These are phyloP conservation scores for Odontesthes bonariensis DNA, from an alignment of 2,113 vertebrate genomes.

Conservation along the genomic window DNA sequence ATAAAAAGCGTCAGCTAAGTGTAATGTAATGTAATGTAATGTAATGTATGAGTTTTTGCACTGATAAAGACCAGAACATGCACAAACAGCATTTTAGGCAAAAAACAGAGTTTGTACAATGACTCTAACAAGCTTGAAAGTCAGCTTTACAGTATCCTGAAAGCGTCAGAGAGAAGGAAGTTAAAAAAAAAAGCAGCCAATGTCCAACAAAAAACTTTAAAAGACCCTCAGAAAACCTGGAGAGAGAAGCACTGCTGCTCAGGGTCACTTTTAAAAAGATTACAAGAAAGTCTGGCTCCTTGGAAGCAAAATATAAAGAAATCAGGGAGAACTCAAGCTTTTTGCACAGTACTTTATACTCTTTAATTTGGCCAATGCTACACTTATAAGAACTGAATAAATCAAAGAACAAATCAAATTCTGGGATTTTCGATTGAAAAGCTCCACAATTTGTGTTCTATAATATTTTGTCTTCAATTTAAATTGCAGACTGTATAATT, in stretches of 20 bases:
- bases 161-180: neutral
- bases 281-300: neutral
- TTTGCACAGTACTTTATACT: neutral
- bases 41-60: slow-evolving; percentile 8
- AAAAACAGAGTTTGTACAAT: no score
- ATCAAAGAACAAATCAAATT: slow-evolving; percentile 6
- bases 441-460: slow-evolving; percentile 18
- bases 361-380: neutral
- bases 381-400: neutral
- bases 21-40: no score
- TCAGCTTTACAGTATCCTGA: neutral
- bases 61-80: slow-evolving; percentile 23
- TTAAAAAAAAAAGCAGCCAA: neutral
- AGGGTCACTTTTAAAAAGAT: neutral
- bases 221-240: neutral
- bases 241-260: neutral
- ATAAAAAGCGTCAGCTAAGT: no score
- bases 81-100: no score
- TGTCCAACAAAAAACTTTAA: neutral
- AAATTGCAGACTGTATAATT: slow-evolving; percentile 5
- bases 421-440: slow-evolving; percentile 22
- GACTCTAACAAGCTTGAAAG: no score
- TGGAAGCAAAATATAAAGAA: neutral
- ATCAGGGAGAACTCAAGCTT: neutral
- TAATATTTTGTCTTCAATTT: neutral